These are phyloP conservation scores for Pandemis heparana DNA, from an alignment of 2,888 invertebrate genomes.

Conservation along the genomic window DNA sequence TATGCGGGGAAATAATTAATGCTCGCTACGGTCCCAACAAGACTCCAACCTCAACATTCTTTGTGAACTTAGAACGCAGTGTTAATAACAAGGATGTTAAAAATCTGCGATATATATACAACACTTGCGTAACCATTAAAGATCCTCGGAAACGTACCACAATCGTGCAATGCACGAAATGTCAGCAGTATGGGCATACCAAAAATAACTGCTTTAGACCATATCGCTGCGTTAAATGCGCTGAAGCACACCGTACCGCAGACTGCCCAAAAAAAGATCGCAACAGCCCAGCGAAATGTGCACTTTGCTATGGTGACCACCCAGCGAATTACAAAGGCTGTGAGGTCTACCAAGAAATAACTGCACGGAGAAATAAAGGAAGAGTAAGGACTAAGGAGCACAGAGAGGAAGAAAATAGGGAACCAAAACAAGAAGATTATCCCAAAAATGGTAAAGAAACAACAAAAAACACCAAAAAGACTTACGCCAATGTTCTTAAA, in stretches of 20 bases:
- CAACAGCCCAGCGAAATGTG: conserved; percentile 20
- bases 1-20: conserved; percentile 27
- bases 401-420: not conserved
- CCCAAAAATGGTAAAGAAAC: too few relatives aligned
- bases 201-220: conserved; percentile 21
- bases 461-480: too few relatives aligned
- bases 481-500: too few relatives aligned
- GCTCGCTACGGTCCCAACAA: conserved; percentile 1
- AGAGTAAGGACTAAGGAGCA: too few relatives aligned
- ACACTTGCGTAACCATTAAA: conserved; percentile 2
- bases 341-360: not conserved
- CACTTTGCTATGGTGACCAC: conserved; percentile 8
- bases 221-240: conserved; percentile 24
- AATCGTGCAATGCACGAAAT: conserved; percentile 11
- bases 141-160: conserved; percentile 5
- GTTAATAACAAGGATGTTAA: conserved; percentile 19
- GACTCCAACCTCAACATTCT: conserved; percentile 2
- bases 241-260: conserved; percentile 5
- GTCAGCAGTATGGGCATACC: conserved; percentile 12
- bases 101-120: conserved; percentile 14
- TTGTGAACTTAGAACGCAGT: conserved; percentile 16
- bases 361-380: too few relatives aligned
- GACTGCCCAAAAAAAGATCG: conserved; percentile 10
- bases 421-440: not conserved
- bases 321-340: conserved; percentile 21